Base-by-base conservation (phyloP, 2,797 vertebrate species). In the Urosaurus nigricauda region DNA sequence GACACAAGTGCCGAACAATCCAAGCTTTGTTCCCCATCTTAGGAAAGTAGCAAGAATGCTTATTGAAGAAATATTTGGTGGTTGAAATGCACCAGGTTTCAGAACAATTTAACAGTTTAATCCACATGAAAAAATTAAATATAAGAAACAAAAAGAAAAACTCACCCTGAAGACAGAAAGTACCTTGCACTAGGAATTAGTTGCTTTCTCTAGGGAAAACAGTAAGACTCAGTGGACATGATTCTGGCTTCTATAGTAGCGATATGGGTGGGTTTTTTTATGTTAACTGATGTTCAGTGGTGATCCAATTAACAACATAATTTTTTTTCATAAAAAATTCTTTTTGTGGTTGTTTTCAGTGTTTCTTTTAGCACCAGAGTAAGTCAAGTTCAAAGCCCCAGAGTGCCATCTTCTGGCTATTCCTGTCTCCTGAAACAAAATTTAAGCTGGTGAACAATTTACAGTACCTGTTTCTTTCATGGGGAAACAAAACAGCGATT, bases 341-440 rank as follows among this genome's bases (percentile, higher is more conserved):
- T 40, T 51, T 14, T 88, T 51, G 71, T 3, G n/a, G 35, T 84
- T 92, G 84, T 91, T 68, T 60, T 81, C 2, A 0, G 0, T 19
- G 63, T 68, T 68, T 71, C 47, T 35, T 78, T 47, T 13, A 29
- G 16, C 19, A 79, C n/a, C 5, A 2, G 8, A 82, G 60, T 14
- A 51, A 53, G 43, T 13, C 0, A 32, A 0, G 14, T 90, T 77
- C 60, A 88, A 95, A 96, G 96, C 91, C 94, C 95, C 95, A 93
- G 89, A 94, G 96, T 94, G 96, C 97, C 97, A 97, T 95, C 97
- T 92, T 94, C 96, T 96, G 97, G 92, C 19, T n/a, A 90, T 29
- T 88, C 5, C 19, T 75, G 29, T 53, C 88, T 51, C 1, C 0
- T 65, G 71, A 26, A 37, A 40, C 19, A 14, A 26, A 24, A 90